Base-by-base conservation (phyloP, 1,140 invertebrate species). In the Cardiocondyla obscurior region DNA sequence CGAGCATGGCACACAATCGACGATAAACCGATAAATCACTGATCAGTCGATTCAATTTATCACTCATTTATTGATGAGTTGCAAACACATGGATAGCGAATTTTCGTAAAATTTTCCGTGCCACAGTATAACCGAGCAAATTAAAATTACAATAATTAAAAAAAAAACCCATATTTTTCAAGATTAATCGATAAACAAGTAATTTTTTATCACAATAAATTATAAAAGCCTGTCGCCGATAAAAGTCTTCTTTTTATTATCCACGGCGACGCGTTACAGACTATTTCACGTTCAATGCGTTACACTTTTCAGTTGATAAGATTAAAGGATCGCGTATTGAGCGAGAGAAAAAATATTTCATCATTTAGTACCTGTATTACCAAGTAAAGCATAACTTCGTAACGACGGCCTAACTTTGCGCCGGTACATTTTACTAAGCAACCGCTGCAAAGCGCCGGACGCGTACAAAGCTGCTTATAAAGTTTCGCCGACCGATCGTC, bases 1-100 rank as follows among this genome's bases (percentile, higher is more conserved):
- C 81, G 65, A 33, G 73, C 62, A 62, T 16, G 79, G 58, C 12
- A 30, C 42, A 57, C 53, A 25, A 72, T 70, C 55, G 82, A 46
- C 49, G 74, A 67, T 46, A 30, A 76, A 4, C 81, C 81, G 82
- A 55, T 87, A 87, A 87, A 87, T 87, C 85, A 84, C 69, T 30
- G 42, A 19, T 22, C 39, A 25, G 19, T 77, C 81, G 70, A 83
- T 83, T 19, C 85, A 44, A 86, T 86, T 87, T 87, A 87, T 86
- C 65, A 67, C 19, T 53, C 22, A 33, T 67, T 58, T 39, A 73
- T 67, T 39, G 55, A 72, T 55, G 65, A 79, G 33, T 55, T 76
- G 55, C 49, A 10, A 53, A 36, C 25, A 53, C 60, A 57, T 85
- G 58, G 73, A 77, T 72, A 14, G 3, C 5, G 46, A 55, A 85